These are phyloP conservation scores for Sycophila sp. DNA, from an alignment of 1,140 invertebrate genomes.

Conservation along the genomic window DNA sequence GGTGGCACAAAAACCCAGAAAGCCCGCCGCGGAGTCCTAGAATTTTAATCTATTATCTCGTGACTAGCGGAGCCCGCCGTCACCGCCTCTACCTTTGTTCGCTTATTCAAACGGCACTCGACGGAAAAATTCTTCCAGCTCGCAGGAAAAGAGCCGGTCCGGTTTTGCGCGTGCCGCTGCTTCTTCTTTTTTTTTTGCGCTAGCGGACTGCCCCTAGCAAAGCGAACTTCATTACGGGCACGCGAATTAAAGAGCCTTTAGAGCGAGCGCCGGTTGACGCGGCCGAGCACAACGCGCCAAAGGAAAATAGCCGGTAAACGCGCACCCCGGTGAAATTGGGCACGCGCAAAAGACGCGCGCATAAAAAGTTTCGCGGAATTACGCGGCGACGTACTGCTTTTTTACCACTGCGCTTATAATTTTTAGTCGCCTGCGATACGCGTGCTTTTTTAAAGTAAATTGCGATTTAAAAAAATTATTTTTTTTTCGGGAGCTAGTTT, in stretches of 20 bases:
- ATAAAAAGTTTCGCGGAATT: not conserved
- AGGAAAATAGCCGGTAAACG: not conserved
- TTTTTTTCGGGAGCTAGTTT: too few species aligned
- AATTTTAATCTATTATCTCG: constrained; percentile 20
- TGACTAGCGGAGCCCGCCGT: not conserved
- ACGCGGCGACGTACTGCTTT: too few species aligned
- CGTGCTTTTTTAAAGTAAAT: too few species aligned
- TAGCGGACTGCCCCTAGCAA: not conserved
- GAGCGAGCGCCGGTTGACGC: not conserved
- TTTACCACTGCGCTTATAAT: too few species aligned
- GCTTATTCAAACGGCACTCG: constrained; percentile 16
- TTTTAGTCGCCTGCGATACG: not conserved
- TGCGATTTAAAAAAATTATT: too few species aligned
- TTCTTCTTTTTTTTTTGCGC: not conserved
- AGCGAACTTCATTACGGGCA: constrained; percentile 10
- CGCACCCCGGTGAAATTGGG: not conserved
- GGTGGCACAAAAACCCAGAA: constrained; percentile 14
- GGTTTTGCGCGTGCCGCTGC: not conserved
- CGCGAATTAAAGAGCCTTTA: constrained; percentile 12
- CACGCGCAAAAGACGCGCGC: not conserved
- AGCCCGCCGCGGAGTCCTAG: not conserved
- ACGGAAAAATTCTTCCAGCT: not conserved
- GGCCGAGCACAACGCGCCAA: too few species aligned
- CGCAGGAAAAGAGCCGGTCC: not conserved
- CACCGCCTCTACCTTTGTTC: not conserved